A percentile compares a stretch with the other conserved stretches of the same genome.
These are phyloP conservation scores for Euplagia quadripunctaria DNA, from an alignment of 2,888 invertebrate genomes.

Conservation along the genomic window DNA sequence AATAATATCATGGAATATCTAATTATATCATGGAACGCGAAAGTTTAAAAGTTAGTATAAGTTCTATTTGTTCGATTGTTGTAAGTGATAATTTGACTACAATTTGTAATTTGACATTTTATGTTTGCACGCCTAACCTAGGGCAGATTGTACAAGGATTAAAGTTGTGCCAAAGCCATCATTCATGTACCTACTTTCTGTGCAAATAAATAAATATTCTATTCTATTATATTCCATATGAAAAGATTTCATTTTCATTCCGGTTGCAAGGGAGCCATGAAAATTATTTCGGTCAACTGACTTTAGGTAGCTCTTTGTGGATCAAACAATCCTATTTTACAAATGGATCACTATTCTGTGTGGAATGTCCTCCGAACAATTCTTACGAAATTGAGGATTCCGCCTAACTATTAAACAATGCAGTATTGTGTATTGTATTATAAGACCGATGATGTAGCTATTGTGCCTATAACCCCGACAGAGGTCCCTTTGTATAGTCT, in stretches of 20 bases:
- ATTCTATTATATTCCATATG: background rate
- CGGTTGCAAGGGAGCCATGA: background rate
- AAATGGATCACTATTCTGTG: background rate
- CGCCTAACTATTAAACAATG: background rate
- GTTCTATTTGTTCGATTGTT: no score
- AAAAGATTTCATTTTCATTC: background rate
- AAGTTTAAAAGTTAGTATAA: no score
- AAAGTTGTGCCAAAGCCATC: no score
- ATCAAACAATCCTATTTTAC: background rate
- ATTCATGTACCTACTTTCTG: no score
- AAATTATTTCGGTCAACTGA: constrained; percentile 1
- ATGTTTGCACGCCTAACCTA: no score
- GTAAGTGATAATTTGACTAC: no score
- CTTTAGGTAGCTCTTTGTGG: constrained; percentile 2
- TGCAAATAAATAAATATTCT: no score
- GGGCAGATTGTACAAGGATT: no score
- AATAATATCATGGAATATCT: no score
- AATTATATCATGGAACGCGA: no score
- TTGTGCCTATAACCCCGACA: constrained; percentile 12
- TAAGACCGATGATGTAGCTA: constrained; percentile 3
- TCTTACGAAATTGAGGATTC: background rate
- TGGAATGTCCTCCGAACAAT: background rate
- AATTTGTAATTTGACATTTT: no score
- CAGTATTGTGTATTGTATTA: constrained; percentile 5
- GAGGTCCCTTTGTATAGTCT: constrained; percentile 14